phyloP scores from a whole-genome alignment of 2,888 invertebrate genomes.

The Patella ulyssiponensis region DNA sequence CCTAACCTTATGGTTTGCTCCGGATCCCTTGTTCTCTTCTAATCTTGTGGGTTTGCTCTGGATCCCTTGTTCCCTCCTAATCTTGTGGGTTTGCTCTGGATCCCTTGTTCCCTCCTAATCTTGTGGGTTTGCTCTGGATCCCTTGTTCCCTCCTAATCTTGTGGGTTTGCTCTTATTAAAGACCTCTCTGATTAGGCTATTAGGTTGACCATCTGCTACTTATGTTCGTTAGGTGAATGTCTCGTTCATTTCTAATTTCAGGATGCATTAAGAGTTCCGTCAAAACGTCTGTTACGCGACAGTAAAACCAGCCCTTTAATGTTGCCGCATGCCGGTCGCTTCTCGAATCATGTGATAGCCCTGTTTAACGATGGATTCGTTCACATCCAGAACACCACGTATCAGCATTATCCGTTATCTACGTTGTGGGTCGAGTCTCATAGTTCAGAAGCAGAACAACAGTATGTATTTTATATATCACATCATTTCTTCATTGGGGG shows the following conservation, averaged over 20 bases:
- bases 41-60: too few species aligned
- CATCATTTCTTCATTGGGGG: neutral
- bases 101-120: too few species aligned
- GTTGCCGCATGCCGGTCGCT: slow-evolving; percentile 81
- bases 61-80: too few species aligned
- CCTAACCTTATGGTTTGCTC: too few species aligned
- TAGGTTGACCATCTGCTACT: neutral
- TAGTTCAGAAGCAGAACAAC: slow-evolving; percentile 80
- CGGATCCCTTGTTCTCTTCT: too few species aligned
- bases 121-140: too few species aligned
- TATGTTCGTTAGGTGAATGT: neutral
- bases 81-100: too few species aligned
- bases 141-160: too few species aligned
- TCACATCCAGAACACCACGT: slow-evolving; percentile 79
- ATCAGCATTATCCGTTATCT: slow-evolving; percentile 79
- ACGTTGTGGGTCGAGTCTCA: slow-evolving; percentile 86
- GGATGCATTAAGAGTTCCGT: slow-evolving; percentile 72
- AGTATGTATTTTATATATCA: slow-evolving; percentile 69
- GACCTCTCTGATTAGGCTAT: too few species aligned
- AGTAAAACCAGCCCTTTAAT: slow-evolving; percentile 82
- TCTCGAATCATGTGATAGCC: slow-evolving; percentile 86
- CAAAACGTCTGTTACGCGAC: slow-evolving; percentile 84
- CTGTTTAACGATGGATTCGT: slow-evolving; percentile 87
- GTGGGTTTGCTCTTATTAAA: too few species aligned
- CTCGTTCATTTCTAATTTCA: slow-evolving; percentile 29